phyloP scores from a whole-genome alignment of 2,888 invertebrate genomes.

The Amphipyra tragopoginis region DNA sequence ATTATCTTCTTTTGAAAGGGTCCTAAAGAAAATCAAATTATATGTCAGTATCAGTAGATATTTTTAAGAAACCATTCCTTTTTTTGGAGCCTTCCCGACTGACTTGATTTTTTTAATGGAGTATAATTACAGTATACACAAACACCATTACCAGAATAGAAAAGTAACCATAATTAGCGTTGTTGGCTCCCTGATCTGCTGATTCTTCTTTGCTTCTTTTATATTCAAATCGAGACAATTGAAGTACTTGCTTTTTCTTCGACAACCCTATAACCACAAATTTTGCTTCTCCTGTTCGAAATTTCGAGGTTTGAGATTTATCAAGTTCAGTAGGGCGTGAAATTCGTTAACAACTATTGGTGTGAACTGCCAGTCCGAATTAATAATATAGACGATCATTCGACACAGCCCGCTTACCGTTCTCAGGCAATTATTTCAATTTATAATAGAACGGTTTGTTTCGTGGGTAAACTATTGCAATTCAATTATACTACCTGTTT shows the following conservation, averaged over 20 bases:
- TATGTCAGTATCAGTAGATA: too few relatives aligned
- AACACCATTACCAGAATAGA: too few relatives aligned
- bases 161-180: too few relatives aligned
- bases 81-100: too few relatives aligned
- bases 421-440: slow-evolving; percentile 45
- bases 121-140: too few relatives aligned
- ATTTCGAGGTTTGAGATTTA: slow-evolving; percentile 56
- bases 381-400: slow-evolving; percentile 39
- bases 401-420: slow-evolving; percentile 26
- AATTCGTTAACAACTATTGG: slow-evolving; percentile 63
- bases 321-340: slow-evolving; percentile 71
- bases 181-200: too few relatives aligned
- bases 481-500: slow-evolving; percentile 27
- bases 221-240: neutral
- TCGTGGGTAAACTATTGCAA: slow-evolving; percentile 27
- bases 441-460: slow-evolving; percentile 29
- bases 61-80: too few relatives aligned
- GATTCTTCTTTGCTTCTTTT: too few relatives aligned
- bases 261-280: slow-evolving; percentile 42
- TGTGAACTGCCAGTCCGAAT: slow-evolving; percentile 51
- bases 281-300: slow-evolving; percentile 25
- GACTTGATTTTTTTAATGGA: too few relatives aligned
- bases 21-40: too few relatives aligned
- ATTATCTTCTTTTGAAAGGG: too few relatives aligned
- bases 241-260: neutral